phyloP scores from a whole-genome alignment of 2,888 invertebrate species.

The Cecidostiba fungosa region DNA sequence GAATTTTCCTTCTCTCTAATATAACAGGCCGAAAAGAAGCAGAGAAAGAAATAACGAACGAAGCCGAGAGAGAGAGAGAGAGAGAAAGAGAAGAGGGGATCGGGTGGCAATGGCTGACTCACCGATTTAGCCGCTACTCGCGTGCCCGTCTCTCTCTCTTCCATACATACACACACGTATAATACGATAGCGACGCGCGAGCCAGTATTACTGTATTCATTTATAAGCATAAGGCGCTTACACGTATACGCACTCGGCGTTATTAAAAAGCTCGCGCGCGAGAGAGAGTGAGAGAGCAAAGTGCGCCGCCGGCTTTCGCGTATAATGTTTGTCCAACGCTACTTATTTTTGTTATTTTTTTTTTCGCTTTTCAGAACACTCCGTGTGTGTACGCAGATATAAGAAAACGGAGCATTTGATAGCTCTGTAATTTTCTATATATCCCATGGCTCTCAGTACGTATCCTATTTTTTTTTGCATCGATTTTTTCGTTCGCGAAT shows the following conservation, averaged over 20 bases:
- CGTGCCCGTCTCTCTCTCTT: neutral
- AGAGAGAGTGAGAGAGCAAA: neutral
- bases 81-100: neutral
- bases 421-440: neutral
- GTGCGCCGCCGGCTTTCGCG: neutral
- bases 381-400: neutral
- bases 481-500: slow-evolving; percentile 22
- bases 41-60: neutral
- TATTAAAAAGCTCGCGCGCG: slow-evolving; percentile 27
- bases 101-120: slow-evolving; percentile 41
- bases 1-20: neutral
- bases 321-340: neutral
- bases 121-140: slow-evolving; percentile 26
- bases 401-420: neutral
- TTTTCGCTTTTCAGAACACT: neutral
- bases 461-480: slow-evolving; percentile 35
- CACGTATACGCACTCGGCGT: neutral
- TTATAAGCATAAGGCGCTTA: slow-evolving; percentile 8
- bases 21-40: neutral
- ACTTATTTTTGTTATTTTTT: neutral
- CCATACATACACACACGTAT: neutral
- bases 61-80: neutral
- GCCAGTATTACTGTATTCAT: neutral
- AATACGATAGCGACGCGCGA: neutral
- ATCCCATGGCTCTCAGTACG: neutral